These are phyloP conservation scores for Neolamprologus multifasciatus DNA, from an alignment of 2,797 vertebrate species.

Conservation along the genomic window DNA sequence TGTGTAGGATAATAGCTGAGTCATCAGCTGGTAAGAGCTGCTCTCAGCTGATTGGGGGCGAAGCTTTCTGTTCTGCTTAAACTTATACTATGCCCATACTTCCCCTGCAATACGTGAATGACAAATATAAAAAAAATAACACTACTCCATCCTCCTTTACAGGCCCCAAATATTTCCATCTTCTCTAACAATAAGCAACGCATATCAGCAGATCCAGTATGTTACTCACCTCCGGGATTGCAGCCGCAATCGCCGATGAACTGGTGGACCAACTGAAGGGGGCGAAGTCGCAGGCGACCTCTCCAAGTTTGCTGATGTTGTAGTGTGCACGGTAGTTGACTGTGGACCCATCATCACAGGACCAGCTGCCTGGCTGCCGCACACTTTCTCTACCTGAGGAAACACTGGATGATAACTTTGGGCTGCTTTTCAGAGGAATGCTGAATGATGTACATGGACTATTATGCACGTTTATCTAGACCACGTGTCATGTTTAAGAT, in stretches of 20 bases:
- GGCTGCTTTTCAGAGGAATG: neutral
- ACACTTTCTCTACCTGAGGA: slow-evolving; percentile 73
- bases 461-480: neutral
- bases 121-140: neutral
- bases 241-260: slow-evolving; percentile 41
- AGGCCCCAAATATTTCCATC: neutral
- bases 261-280: neutral
- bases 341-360: slow-evolving; percentile 26
- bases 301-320: neutral
- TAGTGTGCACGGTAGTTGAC: slow-evolving; percentile 1
- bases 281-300: neutral
- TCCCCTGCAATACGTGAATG: neutral
- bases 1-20: neutral
- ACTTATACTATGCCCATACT: neutral
- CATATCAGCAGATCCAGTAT: neutral
- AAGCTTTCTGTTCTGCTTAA: neutral
- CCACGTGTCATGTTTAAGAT: neutral
- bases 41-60: neutral
- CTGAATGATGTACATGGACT: neutral
- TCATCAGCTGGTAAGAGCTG: neutral
- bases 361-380: slow-evolving; percentile 57
- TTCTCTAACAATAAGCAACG: neutral
- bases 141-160: neutral
- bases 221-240: slow-evolving; percentile 73
- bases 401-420: neutral